Evolutionary conservation across 2,113 vertebrate genomes (phyloP), one percentile per base, ranked within the genome.

Genomic region (Mystacornis crossleyi): DNA sequence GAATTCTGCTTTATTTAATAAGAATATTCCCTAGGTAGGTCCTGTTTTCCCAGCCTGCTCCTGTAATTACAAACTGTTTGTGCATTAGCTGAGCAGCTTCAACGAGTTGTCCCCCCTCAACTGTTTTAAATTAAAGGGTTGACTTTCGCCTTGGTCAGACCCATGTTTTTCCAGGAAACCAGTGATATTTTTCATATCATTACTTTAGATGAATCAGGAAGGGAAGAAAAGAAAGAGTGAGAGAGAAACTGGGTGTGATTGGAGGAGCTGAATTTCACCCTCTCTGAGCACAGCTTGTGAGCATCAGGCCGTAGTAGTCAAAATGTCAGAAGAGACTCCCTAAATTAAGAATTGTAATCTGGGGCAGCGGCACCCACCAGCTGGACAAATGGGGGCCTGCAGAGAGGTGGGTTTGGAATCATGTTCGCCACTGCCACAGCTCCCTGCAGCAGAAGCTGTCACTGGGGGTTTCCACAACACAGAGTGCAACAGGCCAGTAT

Each of bases 1-100:
- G 96, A 95, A 97, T 96, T 96, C 95, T 94, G 93, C 85, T 94
- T 97, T 96, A 96, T 97, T 97, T 97, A 97, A 97, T 96, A 97
- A 95, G 93, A 96, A 47, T 93, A 91, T 93, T 96, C 95, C 96
- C 96, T 87, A 50, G 95, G 58, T 82, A 86, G 57, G 57, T 70
- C 89, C 89, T 94, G 79, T 93, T 95, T 95, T 91, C 75, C 77
- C 72, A 89, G 92, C 42, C 73, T 93, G 75, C 84, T 89, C 75
- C 94, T 89, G 82, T 89, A 94, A 91, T 94, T 94, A 90, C 92
- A 90, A 91, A 93, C 78, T 91, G 90, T 94, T 95, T 93, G 95
- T 94, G 70, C 86, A 93, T 91, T 94, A 89, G 89, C 87, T 71
- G 77, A 95, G 74, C 82, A 64, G 74, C 87, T 89, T 81, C 79